Conservation (phyloP, 2,797 vertebrate species). For the Gallirallus australis region DNA sequence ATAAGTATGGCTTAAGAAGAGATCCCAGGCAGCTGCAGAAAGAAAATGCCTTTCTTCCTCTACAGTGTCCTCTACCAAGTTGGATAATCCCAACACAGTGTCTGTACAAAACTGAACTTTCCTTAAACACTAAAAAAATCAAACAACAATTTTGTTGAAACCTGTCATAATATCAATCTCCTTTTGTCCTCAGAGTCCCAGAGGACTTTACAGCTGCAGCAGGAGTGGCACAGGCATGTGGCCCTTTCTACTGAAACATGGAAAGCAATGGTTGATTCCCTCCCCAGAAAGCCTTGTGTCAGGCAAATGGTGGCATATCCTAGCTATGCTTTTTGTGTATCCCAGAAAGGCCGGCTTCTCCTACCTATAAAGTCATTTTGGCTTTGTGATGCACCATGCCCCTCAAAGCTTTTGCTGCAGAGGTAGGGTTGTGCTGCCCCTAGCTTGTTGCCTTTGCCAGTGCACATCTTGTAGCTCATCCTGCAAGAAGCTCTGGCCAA, state of each 20-base stretch:
- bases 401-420: not conserved
- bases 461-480: not conserved
- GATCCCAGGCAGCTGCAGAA: not conserved
- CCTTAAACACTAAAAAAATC: not conserved
- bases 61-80: not conserved
- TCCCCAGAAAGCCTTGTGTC: not conserved
- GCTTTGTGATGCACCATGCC: not conserved
- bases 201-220: not conserved
- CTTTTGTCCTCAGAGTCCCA: not conserved
- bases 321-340: not conserved
- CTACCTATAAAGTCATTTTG: not conserved
- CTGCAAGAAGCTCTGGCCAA: not conserved
- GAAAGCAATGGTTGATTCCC: not conserved
- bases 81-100: not conserved
- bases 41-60: not conserved
- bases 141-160: not conserved
- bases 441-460: not conserved
- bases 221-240: not conserved
- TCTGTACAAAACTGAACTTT: not conserved
- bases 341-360: not conserved
- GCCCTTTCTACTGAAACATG: not conserved
- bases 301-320: not conserved
- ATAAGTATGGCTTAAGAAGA: not conserved
- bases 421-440: fast-evolving
- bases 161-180: not conserved